phyloP scores from a whole-genome alignment of 2,888 invertebrate genomes.

The Agapostemon virescens region DNA sequence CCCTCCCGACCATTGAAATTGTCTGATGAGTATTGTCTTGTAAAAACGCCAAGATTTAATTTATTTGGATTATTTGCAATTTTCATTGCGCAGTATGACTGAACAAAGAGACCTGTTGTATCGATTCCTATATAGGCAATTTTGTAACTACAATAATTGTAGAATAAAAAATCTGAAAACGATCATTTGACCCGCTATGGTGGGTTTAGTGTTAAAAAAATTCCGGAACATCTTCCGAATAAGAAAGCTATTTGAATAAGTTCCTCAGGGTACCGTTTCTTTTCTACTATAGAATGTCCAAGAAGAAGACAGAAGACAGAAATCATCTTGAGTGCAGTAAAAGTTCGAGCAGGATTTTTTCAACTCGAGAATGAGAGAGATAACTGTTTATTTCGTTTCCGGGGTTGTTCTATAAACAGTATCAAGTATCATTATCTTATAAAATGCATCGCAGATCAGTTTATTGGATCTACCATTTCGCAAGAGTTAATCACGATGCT shows the following conservation, averaged over 20 bases:
- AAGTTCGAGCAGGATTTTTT: background rate
- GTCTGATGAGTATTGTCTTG: no score
- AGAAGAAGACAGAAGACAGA: no score
- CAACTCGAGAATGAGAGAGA: background rate
- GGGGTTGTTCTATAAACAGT: background rate
- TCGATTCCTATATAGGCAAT: no score
- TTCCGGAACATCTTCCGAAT: background rate
- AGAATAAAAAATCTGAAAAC: no score
- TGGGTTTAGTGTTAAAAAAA: no score
- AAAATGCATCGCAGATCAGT: background rate
- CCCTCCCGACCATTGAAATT: no score
- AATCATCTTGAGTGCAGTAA: background rate
- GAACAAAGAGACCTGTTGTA: no score
- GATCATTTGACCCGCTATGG: no score
- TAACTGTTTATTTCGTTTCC: slow-evolving; percentile 1
- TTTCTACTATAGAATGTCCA: background rate
- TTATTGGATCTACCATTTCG: slow-evolving; percentile 21
- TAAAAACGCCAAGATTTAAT: no score
- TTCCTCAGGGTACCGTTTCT: background rate
- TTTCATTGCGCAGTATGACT: no score
- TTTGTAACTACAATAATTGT: no score
- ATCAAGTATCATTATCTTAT: background rate
- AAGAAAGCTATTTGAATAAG: background rate
- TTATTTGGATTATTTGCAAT: no score
- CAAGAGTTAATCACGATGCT: background rate